Conservation (phyloP, 2,113 vertebrate genomes). For the Petrocephalus zakoni region DNA sequence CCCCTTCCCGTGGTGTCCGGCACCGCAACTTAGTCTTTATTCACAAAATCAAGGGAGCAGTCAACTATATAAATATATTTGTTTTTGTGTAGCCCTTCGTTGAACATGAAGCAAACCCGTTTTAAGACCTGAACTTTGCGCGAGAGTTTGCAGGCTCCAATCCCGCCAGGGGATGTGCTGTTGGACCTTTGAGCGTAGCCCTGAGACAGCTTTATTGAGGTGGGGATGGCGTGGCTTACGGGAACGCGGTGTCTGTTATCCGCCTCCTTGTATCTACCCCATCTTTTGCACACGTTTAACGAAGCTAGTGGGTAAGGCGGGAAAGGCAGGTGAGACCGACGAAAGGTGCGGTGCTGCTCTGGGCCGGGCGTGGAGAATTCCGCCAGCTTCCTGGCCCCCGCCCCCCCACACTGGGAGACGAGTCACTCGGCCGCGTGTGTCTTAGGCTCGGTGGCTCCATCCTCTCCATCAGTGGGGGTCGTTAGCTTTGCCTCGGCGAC, state of each 20-base stretch:
- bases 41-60: neutral
- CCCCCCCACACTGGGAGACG: constrained; percentile 37
- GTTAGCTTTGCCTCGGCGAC: constrained; percentile 52
- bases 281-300: neutral
- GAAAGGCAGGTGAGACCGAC: neutral
- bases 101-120: neutral
- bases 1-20: neutral
- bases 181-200: neutral
- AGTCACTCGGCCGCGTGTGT: constrained; percentile 35
- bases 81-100: neutral
- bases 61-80: neutral
- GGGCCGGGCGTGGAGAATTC: constrained; percentile 48
- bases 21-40: neutral
- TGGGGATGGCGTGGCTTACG: neutral
- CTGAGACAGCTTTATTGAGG: neutral
- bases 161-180: neutral
- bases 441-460: constrained; percentile 32
- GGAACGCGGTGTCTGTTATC: neutral
- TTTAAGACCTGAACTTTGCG: neutral
- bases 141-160: neutral
- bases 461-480: constrained; percentile 38
- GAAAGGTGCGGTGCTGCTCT: constrained; percentile 44
- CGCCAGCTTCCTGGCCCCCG: constrained; percentile 49
- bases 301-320: neutral
- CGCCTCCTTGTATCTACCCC: too few relatives aligned